Conservation (phyloP, 2,113 vertebrate genomes). For the Sapayoa aenigma region DNA sequence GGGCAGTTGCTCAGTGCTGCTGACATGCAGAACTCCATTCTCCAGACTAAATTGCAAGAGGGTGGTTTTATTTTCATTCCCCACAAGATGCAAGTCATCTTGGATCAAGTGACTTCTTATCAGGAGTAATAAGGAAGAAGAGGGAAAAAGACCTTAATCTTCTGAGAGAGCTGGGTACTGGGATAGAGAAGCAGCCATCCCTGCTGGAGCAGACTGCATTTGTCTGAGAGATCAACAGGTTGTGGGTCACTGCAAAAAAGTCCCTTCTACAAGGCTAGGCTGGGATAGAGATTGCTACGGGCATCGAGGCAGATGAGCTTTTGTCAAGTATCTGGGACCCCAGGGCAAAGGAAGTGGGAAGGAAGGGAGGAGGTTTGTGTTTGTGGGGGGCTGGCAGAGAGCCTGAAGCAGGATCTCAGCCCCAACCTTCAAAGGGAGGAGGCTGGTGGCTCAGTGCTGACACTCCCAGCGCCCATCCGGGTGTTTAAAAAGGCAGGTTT, state of each 20-base stretch:
- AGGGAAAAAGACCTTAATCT: not conserved
- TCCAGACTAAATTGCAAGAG: not conserved
- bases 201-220: not conserved
- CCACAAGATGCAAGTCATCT: not conserved
- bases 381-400: not conserved
- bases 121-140: not conserved
- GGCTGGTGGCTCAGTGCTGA: not conserved
- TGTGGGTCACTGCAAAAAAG: not conserved
- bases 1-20: not conserved
- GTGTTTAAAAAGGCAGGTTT: not conserved
- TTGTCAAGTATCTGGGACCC: not conserved
- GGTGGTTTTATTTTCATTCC: not conserved
- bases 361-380: not conserved
- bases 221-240: not conserved
- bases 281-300: rapidly evolving
- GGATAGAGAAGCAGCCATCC: not conserved
- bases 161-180: not conserved
- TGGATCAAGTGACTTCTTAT: not conserved
- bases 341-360: not conserved
- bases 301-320: rapidly evolving
- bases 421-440: not conserved
- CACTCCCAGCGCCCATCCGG: not conserved
- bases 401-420: not conserved
- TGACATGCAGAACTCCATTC: not conserved
- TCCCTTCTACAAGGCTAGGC: not conserved